These are phyloP conservation scores for Leucophenga montana DNA, from an alignment of 2,888 invertebrate species.

Conservation along the genomic window DNA sequence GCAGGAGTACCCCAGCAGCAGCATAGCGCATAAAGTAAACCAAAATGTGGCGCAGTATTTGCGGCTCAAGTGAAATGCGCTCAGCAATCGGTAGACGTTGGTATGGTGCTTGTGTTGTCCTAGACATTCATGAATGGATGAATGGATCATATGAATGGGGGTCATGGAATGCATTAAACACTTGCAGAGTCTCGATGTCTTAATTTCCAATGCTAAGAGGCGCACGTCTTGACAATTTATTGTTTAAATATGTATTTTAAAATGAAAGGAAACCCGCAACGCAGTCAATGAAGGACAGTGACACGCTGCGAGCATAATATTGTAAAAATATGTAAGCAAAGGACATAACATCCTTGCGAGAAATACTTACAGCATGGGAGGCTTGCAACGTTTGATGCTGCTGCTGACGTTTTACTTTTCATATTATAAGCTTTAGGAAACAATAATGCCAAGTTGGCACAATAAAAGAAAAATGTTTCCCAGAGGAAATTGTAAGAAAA, in stretches of 20 bases:
- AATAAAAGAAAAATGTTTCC: constrained; percentile 48
- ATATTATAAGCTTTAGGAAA: constrained; percentile 64
- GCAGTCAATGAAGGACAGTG: too few relatives aligned
- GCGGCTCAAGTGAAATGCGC: background rate
- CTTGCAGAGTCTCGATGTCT: constrained; percentile 17
- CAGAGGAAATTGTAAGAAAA: constrained; percentile 27
- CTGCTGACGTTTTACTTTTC: constrained; percentile 59
- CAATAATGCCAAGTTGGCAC: too few relatives aligned
- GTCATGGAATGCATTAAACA: constrained; percentile 8
- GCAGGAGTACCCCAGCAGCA: background rate
- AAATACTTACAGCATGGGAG: background rate
- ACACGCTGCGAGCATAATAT: background rate
- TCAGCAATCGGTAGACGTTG: too few relatives aligned
- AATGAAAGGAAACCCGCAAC: too few relatives aligned
- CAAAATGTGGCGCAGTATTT: constrained; percentile 13
- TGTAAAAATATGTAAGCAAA: too few relatives aligned
- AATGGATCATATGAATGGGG: too few relatives aligned
- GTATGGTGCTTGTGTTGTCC: too few relatives aligned
- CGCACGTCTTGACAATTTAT: background rate
- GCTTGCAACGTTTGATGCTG: constrained; percentile 21
- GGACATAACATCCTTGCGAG: background rate
- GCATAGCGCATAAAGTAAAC: constrained; percentile 4
- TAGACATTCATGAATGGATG: too few relatives aligned
- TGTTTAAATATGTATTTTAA: background rate
- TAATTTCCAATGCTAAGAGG: constrained; percentile 2